These are phyloP conservation scores for Terrapene triunguis DNA, from an alignment of 2,113 vertebrate genomes.

Conservation along the genomic window DNA sequence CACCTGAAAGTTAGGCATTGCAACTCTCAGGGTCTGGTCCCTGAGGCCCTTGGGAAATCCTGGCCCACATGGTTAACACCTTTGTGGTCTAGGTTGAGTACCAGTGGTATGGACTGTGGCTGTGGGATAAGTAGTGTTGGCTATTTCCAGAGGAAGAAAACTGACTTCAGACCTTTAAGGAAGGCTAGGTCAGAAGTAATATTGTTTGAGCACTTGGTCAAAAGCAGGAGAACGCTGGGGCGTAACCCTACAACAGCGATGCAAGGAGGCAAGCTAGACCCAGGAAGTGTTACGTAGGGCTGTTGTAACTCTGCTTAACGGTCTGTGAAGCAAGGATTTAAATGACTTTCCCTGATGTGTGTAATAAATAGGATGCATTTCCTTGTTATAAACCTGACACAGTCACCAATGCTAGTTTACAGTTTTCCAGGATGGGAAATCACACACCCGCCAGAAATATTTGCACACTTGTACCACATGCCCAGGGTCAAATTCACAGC, in stretches of 20 bases:
- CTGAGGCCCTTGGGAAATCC: no score
- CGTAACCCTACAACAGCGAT: background rate
- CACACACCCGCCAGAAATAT: background rate
- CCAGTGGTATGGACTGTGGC: no score
- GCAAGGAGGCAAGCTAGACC: background rate
- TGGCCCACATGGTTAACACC: no score
- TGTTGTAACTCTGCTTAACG: background rate
- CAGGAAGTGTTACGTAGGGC: no score
- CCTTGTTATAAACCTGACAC: background rate
- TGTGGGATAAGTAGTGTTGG: no score
- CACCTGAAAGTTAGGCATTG: no score
- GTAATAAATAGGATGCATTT: background rate
- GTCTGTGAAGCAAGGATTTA: background rate
- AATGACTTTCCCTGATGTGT: accelerated
- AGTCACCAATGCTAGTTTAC: background rate
- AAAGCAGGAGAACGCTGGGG: background rate
- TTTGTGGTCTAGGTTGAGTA: no score
- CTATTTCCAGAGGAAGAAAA: no score
- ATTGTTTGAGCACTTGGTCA: background rate
- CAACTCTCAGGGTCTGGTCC: no score
- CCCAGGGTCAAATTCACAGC: background rate
- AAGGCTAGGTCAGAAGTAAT: no score
- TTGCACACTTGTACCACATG: background rate
- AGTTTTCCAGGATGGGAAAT: background rate
- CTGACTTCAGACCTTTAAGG: no score